Evolutionary conservation across 2,113 vertebrate species (phyloP), one percentile per base, ranked within the genome.

Genomic region (Leptocoma aspasia): DNA sequence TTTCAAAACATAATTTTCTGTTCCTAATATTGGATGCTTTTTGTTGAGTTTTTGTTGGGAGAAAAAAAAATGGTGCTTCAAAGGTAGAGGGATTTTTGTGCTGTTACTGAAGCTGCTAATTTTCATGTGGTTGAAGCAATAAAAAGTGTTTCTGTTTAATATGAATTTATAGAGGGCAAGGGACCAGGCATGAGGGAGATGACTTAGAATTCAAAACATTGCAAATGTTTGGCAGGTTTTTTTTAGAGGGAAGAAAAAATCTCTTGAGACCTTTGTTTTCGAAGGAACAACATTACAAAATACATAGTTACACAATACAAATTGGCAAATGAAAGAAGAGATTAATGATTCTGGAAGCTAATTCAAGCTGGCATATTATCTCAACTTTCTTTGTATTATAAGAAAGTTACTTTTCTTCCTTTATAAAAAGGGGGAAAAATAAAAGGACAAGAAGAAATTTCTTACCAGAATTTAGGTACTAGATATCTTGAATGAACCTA

Each of bases 241-340:
- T 92, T 86, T 90, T 86, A 81, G 68, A 89, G 94, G 93, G 94
- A 94, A 95, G 65, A 82, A 95, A 86, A 86, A 82, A 81, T 86
- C 96, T 96, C 96, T 92, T 26, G 93, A 96, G 96, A 96, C 59
- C 41, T 95, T 86, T 93, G 69, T 97, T 96, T 92, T 97, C 93
- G 96, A 92, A 96, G 96, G 95, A 97, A 90, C 53, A 83, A 75
- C 94, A 92, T 97, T 97, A 95, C 96, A 96, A 97, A 98, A 97
- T 83, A 82, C 77, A 69, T 57, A 86, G 86, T 97, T 98, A 79
- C 94, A 94, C 90, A 97, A 97, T 92, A 82, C 73, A 86, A 94
- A 88, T 63, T 96, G 95, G 95, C 93, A 96, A 96, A 90, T 79
- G 79, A 89, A 91, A 86, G 47, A 89, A 39, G 75, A 94, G 86